Evolutionary conservation across 2,888 invertebrate genomes (phyloP).

Genomic region (Bellardia pandia): DNA sequence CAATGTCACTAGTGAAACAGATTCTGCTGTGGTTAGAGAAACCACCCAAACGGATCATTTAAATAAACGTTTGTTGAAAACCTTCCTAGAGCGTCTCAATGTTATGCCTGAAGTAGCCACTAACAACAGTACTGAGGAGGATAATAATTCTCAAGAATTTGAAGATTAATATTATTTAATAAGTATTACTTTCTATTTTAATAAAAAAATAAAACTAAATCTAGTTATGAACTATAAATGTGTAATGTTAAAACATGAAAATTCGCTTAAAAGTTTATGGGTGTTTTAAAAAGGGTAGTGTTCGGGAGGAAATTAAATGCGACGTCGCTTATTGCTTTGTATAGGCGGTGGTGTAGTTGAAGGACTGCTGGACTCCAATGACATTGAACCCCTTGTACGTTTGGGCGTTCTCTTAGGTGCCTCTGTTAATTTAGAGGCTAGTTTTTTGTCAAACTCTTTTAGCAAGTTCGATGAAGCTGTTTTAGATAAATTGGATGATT

Average conservation of each 20-base stretch:
- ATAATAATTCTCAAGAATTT: slow-evolving; percentile 77
- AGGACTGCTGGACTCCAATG: slow-evolving; percentile 83
- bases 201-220: slow-evolving; percentile 61
- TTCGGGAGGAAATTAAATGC: slow-evolving; percentile 78
- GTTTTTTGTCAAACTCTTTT: slow-evolving; percentile 83
- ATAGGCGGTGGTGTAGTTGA: slow-evolving; percentile 84
- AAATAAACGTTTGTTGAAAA: slow-evolving; percentile 79
- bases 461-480: slow-evolving; percentile 27
- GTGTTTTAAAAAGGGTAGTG: background rate
- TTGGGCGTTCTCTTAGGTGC: slow-evolving; percentile 83
- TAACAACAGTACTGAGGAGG: slow-evolving; percentile 45
- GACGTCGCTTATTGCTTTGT: slow-evolving; percentile 81
- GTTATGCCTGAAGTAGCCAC: slow-evolving; percentile 39
- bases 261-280: slow-evolving; percentile 2
- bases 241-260: slow-evolving; percentile 24
- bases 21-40: slow-evolving; percentile 76
- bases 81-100: slow-evolving; percentile 80
- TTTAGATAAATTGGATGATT: slow-evolving; percentile 70
- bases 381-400: slow-evolving; percentile 84
- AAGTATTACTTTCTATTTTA: slow-evolving; percentile 47
- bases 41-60: slow-evolving; percentile 82
- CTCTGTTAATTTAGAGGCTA: slow-evolving; percentile 79
- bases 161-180: slow-evolving; percentile 75
- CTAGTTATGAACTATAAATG: slow-evolving; percentile 48
- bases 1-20: slow-evolving; percentile 60